Conservation (phyloP, 2,797 vertebrate species). For the Aeoliscus strigatus region DNA sequence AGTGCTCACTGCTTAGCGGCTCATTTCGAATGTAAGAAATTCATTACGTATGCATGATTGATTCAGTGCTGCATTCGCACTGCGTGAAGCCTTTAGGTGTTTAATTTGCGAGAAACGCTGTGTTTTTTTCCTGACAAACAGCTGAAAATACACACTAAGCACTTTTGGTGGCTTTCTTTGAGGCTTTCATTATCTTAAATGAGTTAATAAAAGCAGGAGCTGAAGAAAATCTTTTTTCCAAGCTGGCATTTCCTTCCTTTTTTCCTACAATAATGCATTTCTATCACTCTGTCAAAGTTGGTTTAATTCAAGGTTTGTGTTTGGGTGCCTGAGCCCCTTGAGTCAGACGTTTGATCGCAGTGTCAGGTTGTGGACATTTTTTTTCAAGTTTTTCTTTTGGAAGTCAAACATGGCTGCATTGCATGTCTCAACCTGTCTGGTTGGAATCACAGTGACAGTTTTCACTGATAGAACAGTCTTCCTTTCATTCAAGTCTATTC, state of each 20-base stretch:
- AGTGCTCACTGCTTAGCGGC: conserved; percentile 54
- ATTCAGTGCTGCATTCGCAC: conserved; percentile 57
- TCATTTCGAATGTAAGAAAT: conserved; percentile 58
- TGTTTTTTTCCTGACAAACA: conserved; percentile 22
- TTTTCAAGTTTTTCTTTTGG: conserved; percentile 37
- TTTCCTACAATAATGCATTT: not conserved
- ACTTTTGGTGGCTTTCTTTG: conserved; percentile 24
- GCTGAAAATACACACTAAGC: conserved; percentile 23
- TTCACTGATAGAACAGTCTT: no score
- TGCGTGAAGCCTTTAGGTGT: conserved; percentile 46
- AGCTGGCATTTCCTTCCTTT: conserved; percentile 17
- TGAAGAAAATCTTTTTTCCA: conserved; percentile 22
- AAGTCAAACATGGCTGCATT: conserved; percentile 38
- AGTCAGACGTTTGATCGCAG: conserved; percentile 22
- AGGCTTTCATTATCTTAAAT: conserved; percentile 10
- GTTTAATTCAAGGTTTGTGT: conserved; percentile 4
- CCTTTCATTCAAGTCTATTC: no score
- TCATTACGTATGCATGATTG: conserved; percentile 58
- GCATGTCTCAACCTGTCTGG: conserved; percentile 24
- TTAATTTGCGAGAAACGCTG: conserved; percentile 14
- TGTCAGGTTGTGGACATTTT: conserved; percentile 22
- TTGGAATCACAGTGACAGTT: no score
- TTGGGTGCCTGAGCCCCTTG: conserved; percentile 8
- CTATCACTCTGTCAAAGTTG: conserved; percentile 12
- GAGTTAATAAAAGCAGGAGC: conserved; percentile 19